A percentile compares a stretch with the other conserved stretches of the same genome.
phyloP scores from a whole-genome alignment of 2,888 invertebrate genomes.

The Nysson spinosus region DNA sequence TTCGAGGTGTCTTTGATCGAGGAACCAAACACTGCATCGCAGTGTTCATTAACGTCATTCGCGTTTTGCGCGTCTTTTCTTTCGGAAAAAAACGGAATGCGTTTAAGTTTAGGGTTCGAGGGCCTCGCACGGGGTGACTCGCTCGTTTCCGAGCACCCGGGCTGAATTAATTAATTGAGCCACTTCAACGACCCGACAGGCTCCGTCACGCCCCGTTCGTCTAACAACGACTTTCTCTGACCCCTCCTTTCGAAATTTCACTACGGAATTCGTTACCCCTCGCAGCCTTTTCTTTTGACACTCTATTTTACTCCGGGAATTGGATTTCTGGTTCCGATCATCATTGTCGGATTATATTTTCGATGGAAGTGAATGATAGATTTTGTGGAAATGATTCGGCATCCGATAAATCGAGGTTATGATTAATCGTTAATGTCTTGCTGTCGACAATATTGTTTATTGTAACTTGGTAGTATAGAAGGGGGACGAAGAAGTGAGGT shows the following conservation, averaged over 20 bases:
- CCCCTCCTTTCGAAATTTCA: neutral
- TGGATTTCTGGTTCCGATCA: neutral
- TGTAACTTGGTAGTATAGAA: no score
- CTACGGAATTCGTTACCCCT: neutral
- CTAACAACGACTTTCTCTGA: no score
- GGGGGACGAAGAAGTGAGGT: no score
- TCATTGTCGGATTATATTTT: no score
- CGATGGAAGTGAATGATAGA: no score
- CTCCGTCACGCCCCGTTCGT: no score
- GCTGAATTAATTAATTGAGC: slow-evolving; percentile 34
- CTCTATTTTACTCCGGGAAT: neutral
- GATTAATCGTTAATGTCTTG: no score
- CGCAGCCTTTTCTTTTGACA: no score
- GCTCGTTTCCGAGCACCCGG: slow-evolving; percentile 19
- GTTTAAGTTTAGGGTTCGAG: neutral
- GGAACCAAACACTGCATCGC: neutral
- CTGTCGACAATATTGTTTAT: no score
- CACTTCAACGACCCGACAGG: neutral
- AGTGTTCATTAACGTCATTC: slow-evolving; percentile 21
- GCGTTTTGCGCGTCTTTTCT: slow-evolving; percentile 18
- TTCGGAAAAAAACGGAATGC: slow-evolving; percentile 11
- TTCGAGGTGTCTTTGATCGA: slow-evolving; percentile 28
- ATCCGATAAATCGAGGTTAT: no score
- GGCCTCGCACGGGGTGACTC: neutral
- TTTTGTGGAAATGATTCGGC: no score